phyloP scores from a whole-genome alignment of 1,140 invertebrate genomes.

The Cyphomyrmex costatus region DNA sequence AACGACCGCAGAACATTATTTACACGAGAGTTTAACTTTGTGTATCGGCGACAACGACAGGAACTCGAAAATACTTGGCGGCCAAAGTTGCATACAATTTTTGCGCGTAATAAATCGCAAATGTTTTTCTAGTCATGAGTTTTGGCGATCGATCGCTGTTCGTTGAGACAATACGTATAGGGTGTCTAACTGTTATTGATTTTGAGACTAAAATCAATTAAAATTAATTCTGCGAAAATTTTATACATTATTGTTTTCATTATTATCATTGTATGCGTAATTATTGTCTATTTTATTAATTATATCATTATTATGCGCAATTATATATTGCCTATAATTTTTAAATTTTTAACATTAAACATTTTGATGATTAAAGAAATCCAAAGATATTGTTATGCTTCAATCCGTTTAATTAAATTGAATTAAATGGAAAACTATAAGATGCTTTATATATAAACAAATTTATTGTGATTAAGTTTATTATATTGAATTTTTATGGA shows the following conservation, averaged over 20 bases:
- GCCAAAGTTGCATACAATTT: slow-evolving; percentile 42
- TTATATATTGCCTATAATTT: neutral
- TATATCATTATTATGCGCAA: neutral
- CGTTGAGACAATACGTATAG: neutral
- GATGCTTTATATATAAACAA: neutral
- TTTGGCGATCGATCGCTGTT: neutral
- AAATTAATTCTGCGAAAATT: neutral
- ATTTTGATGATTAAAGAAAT: neutral
- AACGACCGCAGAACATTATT: neutral
- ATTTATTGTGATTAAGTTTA: neutral
- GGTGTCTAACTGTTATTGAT: neutral
- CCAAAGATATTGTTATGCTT: neutral
- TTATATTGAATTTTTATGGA: neutral
- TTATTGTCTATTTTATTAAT: neutral
- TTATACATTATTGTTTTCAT: neutral
- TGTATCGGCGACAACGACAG: slow-evolving; percentile 10
- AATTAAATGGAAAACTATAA: neutral
- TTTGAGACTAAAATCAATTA: neutral
- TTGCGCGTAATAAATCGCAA: slow-evolving; percentile 39
- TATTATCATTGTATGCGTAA: neutral
- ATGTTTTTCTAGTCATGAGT: slow-evolving; percentile 26
- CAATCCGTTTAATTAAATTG: neutral
- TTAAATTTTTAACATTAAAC: neutral
- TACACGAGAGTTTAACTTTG: slow-evolving; percentile 24
- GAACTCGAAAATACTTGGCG: slow-evolving; percentile 1